These are phyloP conservation scores for Galerucella pusilla DNA, from an alignment of 2,888 invertebrate species.

Conservation along the genomic window DNA sequence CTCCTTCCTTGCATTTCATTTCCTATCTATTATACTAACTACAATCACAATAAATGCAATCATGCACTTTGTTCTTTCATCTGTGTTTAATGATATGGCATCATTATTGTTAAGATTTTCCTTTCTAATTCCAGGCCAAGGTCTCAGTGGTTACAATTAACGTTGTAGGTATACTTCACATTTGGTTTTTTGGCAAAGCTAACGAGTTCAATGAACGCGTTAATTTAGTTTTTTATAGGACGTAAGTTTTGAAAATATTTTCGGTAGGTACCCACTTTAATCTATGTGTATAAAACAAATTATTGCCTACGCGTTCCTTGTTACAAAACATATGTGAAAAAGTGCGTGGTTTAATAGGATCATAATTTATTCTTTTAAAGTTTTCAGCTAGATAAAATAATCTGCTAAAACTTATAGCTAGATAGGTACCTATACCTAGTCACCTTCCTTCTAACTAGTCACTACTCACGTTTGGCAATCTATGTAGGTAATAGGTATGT, in stretches of 20 bases:
- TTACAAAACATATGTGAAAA: not conserved
- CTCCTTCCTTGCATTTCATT: slow-evolving; percentile 46
- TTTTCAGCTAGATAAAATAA: too few species aligned
- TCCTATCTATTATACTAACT: slow-evolving; percentile 38
- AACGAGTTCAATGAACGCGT: slow-evolving; percentile 50
- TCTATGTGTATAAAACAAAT: slow-evolving; percentile 1
- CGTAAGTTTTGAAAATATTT: slow-evolving; percentile 20
- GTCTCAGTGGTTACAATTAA: slow-evolving; percentile 27
- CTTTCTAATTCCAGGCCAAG: slow-evolving; percentile 42
- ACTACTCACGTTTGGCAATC: too few species aligned
- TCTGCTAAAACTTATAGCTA: too few species aligned
- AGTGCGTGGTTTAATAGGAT: too few species aligned
- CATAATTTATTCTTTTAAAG: too few species aligned
- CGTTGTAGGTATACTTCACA: slow-evolving; percentile 24
- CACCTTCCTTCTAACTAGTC: too few species aligned
- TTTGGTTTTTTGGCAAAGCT: slow-evolving; percentile 46
- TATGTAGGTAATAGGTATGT: too few species aligned
- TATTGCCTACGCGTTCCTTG: not conserved
- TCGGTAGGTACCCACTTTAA: slow-evolving; percentile 10
- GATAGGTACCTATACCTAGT: too few species aligned
- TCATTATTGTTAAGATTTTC: slow-evolving; percentile 45
- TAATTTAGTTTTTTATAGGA: slow-evolving; percentile 41
- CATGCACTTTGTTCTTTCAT: slow-evolving; percentile 47
- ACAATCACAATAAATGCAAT: slow-evolving; percentile 42
- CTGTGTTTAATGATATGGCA: slow-evolving; percentile 46